Conservation (phyloP, 2,797 vertebrate genomes). For the Florisuga fusca region DNA sequence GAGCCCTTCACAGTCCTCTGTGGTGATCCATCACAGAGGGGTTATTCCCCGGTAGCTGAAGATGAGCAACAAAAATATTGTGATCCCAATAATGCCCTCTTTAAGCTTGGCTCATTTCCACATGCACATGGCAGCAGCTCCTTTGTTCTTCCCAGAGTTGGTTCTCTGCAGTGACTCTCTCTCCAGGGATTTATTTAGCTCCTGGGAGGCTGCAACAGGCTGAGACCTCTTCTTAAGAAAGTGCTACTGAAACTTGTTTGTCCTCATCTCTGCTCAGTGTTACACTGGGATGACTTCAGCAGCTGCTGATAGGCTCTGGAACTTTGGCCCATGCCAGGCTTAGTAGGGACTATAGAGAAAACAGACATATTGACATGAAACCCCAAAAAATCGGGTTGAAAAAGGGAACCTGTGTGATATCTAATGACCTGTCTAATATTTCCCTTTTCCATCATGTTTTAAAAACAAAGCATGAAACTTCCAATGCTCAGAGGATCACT, state of each 20-base stretch:
- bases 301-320: neutral
- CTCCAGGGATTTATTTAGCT: neutral
- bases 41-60: neutral
- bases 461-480: neutral
- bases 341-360: neutral
- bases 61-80: neutral
- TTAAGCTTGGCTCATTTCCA: neutral
- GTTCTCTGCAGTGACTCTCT: neutral
- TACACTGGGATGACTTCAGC: accelerated
- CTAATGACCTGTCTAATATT: neutral
- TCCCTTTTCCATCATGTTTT: neutral
- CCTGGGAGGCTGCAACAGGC: neutral
- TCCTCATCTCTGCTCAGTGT: neutral
- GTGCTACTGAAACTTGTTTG: neutral
- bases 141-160: neutral
- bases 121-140: neutral
- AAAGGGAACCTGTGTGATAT: neutral
- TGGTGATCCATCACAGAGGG: neutral
- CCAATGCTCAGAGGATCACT: neutral
- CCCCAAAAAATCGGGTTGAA: neutral
- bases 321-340: neutral
- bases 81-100: neutral
- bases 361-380: neutral
- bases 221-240: neutral
- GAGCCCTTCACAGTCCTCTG: neutral